Conservation (phyloP, 1,140 invertebrate species). For the Monomorium pharaonis region DNA sequence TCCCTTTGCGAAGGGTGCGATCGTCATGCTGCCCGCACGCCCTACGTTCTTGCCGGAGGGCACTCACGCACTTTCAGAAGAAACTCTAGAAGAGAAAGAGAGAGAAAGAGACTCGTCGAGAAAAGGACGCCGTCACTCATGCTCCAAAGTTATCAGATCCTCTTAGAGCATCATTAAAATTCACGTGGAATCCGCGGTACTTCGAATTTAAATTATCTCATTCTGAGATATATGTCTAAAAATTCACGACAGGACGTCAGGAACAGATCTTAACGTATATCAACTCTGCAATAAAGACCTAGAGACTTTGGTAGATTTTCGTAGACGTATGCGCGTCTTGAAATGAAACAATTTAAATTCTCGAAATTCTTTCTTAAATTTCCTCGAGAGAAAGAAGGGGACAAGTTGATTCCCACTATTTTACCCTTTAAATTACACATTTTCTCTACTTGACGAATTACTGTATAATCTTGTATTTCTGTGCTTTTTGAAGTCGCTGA, state of each 20-base stretch:
- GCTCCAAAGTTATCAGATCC: slow-evolving; percentile 31
- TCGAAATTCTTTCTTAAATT: neutral
- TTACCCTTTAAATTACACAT: no score
- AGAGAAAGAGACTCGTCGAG: neutral
- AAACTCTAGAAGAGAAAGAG: neutral
- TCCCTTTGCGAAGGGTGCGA: neutral
- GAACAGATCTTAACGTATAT: slow-evolving; percentile 12
- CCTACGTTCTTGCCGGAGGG: neutral
- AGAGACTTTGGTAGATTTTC: neutral
- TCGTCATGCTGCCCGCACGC: neutral
- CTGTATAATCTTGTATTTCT: no score
- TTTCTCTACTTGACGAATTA: no score
- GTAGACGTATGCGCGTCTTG: neutral
- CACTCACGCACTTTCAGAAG: neutral
- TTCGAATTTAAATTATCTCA: slow-evolving; percentile 42
- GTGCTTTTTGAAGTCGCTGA: no score
- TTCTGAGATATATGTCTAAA: slow-evolving; percentile 18
- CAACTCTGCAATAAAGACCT: neutral
- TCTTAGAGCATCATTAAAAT: slow-evolving; percentile 40
- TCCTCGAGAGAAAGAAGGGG: neutral
- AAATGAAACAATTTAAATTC: neutral
- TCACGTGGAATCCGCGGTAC: slow-evolving; percentile 16
- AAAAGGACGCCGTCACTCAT: neutral
- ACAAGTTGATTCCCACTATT: neutral
- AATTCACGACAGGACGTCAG: neutral